Evolutionary conservation across 2,113 vertebrate genomes (phyloP).

Genomic region (Xenus cinereus): DNA sequence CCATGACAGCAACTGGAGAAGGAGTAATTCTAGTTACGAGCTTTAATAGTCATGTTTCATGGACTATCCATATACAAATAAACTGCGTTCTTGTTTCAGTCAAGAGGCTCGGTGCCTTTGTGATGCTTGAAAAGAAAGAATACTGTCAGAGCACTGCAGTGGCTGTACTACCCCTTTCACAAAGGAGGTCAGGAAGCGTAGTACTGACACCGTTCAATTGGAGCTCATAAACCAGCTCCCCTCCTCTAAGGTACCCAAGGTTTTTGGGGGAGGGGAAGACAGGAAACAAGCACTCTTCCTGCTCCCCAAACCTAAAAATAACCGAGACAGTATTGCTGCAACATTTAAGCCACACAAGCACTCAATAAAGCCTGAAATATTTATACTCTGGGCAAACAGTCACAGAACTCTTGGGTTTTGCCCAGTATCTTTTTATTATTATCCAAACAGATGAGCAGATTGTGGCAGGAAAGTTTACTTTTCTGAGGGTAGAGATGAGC

Average conservation of each 20-base stretch:
- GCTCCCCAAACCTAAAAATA: slow-evolving; percentile 30
- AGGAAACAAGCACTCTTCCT: slow-evolving; percentile 24
- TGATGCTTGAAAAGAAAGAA: not conserved
- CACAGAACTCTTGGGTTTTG: not conserved
- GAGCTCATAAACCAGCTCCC: not conserved
- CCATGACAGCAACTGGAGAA: not conserved
- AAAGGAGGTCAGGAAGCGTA: not conserved
- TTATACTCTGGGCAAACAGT: slow-evolving; percentile 21
- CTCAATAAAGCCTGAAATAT: slow-evolving; percentile 1
- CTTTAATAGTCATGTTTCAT: not conserved
- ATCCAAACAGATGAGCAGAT: slow-evolving; percentile 19
- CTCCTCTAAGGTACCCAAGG: not conserved
- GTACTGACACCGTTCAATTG: accelerated
- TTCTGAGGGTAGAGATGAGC: not conserved
- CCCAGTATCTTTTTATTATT: not conserved
- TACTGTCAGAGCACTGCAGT: not conserved
- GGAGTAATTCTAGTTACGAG: not conserved
- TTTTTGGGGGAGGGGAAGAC: not conserved
- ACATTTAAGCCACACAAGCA: not conserved
- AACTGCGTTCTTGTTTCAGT: not conserved
- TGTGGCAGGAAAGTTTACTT: not conserved
- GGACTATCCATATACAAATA: not conserved
- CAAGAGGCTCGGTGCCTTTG: not conserved
- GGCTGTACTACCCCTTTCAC: not conserved
- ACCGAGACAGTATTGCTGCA: not conserved